phyloP scores from a whole-genome alignment of 2,113 vertebrate genomes.

The Loxodonta africana region DNA sequence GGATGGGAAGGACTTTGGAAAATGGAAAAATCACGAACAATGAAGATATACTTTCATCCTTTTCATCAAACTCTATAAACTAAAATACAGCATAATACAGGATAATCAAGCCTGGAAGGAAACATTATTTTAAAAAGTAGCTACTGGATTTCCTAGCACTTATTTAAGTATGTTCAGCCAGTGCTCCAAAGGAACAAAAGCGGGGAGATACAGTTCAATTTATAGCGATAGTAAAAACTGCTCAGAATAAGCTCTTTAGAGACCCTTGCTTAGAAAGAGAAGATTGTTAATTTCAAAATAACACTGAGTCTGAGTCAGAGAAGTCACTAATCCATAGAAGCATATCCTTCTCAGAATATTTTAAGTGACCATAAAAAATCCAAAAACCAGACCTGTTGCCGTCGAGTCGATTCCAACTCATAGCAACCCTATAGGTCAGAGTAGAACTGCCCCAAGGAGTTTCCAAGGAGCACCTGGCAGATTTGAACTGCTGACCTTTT shows the following conservation, averaged over 20 bases:
- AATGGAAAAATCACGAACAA: background rate
- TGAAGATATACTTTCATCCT: background rate
- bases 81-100: background rate
- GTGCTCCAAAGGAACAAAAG: background rate
- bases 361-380: background rate
- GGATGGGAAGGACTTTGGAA: too few species aligned
- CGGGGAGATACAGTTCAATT: slow-evolving; percentile 4
- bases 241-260: slow-evolving; percentile 42
- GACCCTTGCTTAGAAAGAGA: slow-evolving; percentile 47
- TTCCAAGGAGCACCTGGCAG: too few species aligned
- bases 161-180: background rate
- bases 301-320: slow-evolving; percentile 4
- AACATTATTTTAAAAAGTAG: background rate
- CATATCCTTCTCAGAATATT: background rate
- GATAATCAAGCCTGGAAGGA: background rate
- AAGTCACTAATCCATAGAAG: slow-evolving; percentile 18
- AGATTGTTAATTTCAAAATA: slow-evolving; percentile 57
- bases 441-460: too few species aligned
- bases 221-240: slow-evolving; percentile 29
- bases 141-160: background rate
- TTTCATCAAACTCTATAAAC: slow-evolving; percentile 10
- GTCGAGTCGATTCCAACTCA: too few species aligned
- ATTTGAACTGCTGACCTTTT: too few species aligned
- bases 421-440: too few species aligned
- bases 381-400: too few species aligned